Evolutionary conservation across 2,113 vertebrate species (phyloP).

Genomic region (Podocnemis expansa): DNA sequence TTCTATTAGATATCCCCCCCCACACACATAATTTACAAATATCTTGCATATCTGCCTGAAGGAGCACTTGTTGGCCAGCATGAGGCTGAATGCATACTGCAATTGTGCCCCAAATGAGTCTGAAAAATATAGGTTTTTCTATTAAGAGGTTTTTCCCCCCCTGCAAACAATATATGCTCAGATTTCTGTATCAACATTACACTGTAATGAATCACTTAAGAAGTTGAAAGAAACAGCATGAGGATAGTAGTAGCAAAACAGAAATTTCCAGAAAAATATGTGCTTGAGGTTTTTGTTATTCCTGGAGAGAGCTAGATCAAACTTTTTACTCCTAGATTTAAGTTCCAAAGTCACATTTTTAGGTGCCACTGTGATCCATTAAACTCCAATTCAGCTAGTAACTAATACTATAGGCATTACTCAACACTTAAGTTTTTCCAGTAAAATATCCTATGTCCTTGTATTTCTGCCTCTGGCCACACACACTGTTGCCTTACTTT

Average conservation of each 20-base stretch:
- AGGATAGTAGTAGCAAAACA: conserved; percentile 10
- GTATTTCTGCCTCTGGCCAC: too few relatives aligned
- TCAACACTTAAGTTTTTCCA: background rate
- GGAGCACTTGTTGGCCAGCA: conserved; percentile 1
- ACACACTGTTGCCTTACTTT: background rate
- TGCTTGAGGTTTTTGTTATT: conserved; percentile 10
- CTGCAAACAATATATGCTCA: conserved; percentile 37
- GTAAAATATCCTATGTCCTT: background rate
- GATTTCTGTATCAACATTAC: background rate
- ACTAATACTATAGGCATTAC: background rate
- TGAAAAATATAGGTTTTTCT: conserved; percentile 2
- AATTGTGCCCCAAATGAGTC: background rate
- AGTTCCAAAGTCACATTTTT: background rate
- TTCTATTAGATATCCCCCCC: conserved; percentile 18
- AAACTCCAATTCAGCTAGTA: background rate
- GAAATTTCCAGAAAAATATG: conserved; percentile 10
- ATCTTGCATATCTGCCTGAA: background rate
- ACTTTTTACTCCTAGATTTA: background rate
- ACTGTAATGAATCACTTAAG: conserved; percentile 33
- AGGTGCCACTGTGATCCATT: background rate
- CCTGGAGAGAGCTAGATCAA: background rate
- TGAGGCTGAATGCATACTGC: background rate
- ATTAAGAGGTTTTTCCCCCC: background rate
- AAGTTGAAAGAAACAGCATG: conserved; percentile 12
- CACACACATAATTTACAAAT: background rate